These are phyloP conservation scores for Pseudachorutes palmiensis DNA, from an alignment of 1,140 invertebrate genomes.

Conservation along the genomic window DNA sequence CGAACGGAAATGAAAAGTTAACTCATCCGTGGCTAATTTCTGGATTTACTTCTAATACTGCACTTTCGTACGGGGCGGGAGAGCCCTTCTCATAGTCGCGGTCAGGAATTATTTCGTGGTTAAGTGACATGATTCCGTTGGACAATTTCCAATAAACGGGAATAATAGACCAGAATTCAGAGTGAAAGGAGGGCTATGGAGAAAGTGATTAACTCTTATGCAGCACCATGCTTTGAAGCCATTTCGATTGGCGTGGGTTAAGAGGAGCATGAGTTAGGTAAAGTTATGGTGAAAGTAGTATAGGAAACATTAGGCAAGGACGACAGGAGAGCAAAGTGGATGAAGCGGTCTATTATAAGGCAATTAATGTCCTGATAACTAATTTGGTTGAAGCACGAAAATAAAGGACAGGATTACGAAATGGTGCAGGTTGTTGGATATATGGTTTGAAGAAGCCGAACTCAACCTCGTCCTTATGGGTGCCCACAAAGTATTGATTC, in stretches of 20 bases:
- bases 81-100: neutral
- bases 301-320: too few species aligned
- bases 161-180: too few species aligned
- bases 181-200: too few species aligned
- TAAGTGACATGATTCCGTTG: neutral
- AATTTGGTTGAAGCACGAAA: neutral
- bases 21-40: neutral
- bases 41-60: neutral
- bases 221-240: neutral
- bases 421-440: too few species aligned
- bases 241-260: neutral
- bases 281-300: too few species aligned
- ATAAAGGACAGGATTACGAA: too few species aligned
- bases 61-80: neutral
- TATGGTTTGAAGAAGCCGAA: too few species aligned
- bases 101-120: neutral
- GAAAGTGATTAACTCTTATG: too few species aligned
- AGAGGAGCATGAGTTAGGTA: neutral
- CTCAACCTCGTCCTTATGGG: too few species aligned
- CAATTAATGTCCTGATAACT: neutral
- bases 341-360: neutral
- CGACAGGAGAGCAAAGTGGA: neutral
- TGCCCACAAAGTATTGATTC: too few species aligned
- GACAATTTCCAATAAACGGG: neutral
- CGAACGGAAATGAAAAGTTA: conserved; percentile 11